Base-by-base conservation (phyloP, 64 coral and sea anemone species). In the Montipora efflorescens region DNA sequence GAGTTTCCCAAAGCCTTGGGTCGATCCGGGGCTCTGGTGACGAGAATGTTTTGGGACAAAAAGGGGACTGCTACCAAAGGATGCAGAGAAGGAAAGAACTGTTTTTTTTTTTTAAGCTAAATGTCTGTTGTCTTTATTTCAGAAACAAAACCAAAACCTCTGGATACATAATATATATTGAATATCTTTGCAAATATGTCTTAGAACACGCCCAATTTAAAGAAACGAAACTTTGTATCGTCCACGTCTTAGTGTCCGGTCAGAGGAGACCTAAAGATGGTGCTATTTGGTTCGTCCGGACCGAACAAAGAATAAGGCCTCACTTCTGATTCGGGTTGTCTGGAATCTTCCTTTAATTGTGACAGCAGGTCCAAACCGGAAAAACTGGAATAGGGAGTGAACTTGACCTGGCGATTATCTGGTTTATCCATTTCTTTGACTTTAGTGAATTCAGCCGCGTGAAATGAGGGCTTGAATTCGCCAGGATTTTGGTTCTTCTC, bases 271-370 rank as follows among this genome's bases (percentile, higher is more conserved):
- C 96, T 92, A 82, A 99, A 99, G 5, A 99, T 87, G 25, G 95
- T 88, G 36, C 95, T 93, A 18, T 99, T 96, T 19, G 95, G 84
- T 66, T 99, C 94, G 18, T 99, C 98, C 71, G 92, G 90, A 47
- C 98, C 98, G 95, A 99, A 99, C 2, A 99, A 78, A 52, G 98
- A 99, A 75, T 99, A 99, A 0, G 98, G 94, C 68, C 92, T 96
- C 47, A 83, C 83, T 80, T 87, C 90, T 19, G 15, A 48, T 5
- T 85, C 95, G 0, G 88, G 82, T 52, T 87, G 73, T 8, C 76
- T 79, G 43, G 46, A 50, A 48, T 99, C 94, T 50, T 99, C 94
- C 44, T 92, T 93, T 66, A 96, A 19, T 50, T 96, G 95, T 5
- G 92, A 89, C 11, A 99, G 74, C 61, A 99, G 89, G 79, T 94